A percentile compares a stretch with the other conserved stretches of the same genome.
These are phyloP conservation scores for Sphaeramia orbicularis DNA, from an alignment of 2,797 vertebrate genomes.

Conservation along the genomic window DNA sequence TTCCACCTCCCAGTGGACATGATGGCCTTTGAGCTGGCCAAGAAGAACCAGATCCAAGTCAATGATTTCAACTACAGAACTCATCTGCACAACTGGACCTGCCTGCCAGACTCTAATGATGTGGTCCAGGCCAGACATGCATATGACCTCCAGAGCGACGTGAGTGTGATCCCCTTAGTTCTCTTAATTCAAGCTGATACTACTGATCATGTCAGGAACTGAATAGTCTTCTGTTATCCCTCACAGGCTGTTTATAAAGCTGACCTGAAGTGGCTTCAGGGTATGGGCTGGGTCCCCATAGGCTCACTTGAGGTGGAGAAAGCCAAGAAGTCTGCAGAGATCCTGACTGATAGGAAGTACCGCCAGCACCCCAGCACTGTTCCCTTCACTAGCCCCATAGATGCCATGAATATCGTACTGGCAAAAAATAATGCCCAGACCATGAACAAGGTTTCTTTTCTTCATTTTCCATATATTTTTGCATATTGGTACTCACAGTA, in stretches of 20 bases:
- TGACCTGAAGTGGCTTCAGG: conserved; percentile 95
- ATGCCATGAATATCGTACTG: conserved; percentile 89
- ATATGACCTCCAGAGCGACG: conserved; percentile 93
- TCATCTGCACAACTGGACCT: conserved; percentile 92
- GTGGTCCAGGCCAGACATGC: conserved; percentile 92
- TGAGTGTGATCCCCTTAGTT: conserved; percentile 90
- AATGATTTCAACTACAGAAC: conserved; percentile 91
- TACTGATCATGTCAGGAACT: no score
- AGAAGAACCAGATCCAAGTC: conserved; percentile 92
- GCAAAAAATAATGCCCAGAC: conserved; percentile 93
- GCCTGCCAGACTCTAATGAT: conserved; percentile 93
- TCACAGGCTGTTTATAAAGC: conserved; percentile 91
- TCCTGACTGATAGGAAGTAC: no score
- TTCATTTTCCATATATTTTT: no score
- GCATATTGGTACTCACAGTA: no score
- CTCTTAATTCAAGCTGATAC: no score
- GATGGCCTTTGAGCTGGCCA: conserved; percentile 90
- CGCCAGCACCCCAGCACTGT: conserved; percentile 89
- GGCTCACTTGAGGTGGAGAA: conserved; percentile 90
- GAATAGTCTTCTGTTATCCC: background rate
- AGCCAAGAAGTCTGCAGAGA: conserved; percentile 87
- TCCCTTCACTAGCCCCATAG: conserved; percentile 92
- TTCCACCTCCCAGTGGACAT: conserved; percentile 92
- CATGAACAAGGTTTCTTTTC: conserved; percentile 93
- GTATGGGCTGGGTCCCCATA: conserved; percentile 99